phyloP scores from a whole-genome alignment of 2,797 vertebrate genomes.

The Oreochromis grahami region DNA sequence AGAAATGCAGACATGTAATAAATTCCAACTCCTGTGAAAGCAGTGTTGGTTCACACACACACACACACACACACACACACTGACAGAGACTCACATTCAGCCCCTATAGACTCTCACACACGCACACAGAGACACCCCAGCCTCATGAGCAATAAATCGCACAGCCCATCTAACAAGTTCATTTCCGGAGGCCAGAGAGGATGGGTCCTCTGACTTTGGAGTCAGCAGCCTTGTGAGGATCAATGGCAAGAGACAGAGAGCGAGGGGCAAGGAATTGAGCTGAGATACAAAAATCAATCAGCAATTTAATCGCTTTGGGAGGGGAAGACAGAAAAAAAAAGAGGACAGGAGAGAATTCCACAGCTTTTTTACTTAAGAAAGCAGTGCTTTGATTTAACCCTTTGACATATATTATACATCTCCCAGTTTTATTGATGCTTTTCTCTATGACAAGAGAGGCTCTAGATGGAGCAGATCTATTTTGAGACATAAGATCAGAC shows the following conservation, averaged over 20 bases:
- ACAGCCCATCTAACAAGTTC: conserved; percentile 81
- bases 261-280: conserved; percentile 75
- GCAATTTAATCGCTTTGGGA: conserved; percentile 79
- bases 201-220: conserved; percentile 76
- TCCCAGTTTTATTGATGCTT: conserved; percentile 54
- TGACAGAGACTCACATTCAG: conserved; percentile 5
- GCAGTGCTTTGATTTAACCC: conserved; percentile 66
- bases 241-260: conserved; percentile 77
- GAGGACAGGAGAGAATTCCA: conserved; percentile 58
- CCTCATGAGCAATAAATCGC: conserved; percentile 79
- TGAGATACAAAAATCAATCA: conserved; percentile 83
- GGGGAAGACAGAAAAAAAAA: conserved; percentile 52
- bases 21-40: conserved; percentile 56
- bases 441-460: conserved; percentile 47
- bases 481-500: conserved; percentile 53
- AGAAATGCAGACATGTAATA: conserved; percentile 71
- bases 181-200: conserved; percentile 78
- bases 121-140: conserved; percentile 62
- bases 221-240: conserved; percentile 82
- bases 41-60: conserved; percentile 16
- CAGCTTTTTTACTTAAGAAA: conserved; percentile 66
- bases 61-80: conserved; percentile 9
- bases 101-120: conserved; percentile 60
- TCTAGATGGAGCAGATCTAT: conserved; percentile 51
- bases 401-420: conserved; percentile 49